Conservation (phyloP, 2,113 vertebrate genomes). For the Antigone vipio region DNA sequence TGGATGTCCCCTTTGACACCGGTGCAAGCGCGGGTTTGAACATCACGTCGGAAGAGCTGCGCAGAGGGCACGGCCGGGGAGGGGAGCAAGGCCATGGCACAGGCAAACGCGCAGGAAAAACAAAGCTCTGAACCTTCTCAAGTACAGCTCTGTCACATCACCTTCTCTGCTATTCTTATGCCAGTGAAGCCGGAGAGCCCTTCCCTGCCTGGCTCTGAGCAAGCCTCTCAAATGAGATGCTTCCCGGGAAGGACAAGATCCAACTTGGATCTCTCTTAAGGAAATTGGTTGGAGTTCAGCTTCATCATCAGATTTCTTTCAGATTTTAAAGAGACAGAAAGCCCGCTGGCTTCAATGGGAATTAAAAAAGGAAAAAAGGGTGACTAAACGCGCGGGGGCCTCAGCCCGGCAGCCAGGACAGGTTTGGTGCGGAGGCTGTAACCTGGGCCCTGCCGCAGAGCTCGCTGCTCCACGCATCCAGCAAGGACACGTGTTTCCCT, state of each 20-base stretch:
- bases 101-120: neutral
- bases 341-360: neutral
- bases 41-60: neutral
- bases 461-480: neutral
- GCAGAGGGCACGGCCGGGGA: rapidly evolving
- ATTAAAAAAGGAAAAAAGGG: neutral
- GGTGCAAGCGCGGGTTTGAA: rapidly evolving
- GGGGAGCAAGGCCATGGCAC: neutral
- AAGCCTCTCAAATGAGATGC: neutral
- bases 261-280: neutral
- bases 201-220: neutral
- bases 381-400: neutral
- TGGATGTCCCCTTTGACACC: rapidly evolving
- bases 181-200: neutral
- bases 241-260: neutral
- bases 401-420: neutral
- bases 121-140: neutral
- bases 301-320: neutral
- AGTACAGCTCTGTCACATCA: neutral
- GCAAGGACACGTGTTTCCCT: rapidly evolving
- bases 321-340: neutral
- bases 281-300: neutral
- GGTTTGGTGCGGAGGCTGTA: neutral
- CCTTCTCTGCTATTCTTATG: neutral
- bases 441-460: neutral